Evolutionary conservation across 2,797 vertebrate genomes (phyloP).

Genomic region (Microhierax caerulescens): DNA sequence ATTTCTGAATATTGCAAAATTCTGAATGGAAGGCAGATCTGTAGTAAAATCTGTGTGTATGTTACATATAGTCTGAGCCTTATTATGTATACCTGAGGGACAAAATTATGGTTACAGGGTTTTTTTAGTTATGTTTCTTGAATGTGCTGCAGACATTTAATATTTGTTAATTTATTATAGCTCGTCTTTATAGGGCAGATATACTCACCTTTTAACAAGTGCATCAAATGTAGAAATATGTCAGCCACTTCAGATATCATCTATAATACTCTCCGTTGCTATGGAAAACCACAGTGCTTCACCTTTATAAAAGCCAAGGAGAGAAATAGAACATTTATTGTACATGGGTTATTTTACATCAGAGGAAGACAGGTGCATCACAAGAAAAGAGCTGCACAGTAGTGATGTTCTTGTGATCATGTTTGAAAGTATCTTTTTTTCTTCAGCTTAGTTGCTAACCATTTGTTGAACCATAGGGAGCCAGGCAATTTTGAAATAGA

Average conservation of each 20-base stretch:
- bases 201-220: neutral
- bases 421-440: neutral
- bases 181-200: neutral
- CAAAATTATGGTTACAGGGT: neutral
- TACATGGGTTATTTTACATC: neutral
- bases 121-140: neutral
- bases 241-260: neutral
- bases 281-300: neutral
- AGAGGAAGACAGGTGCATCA: neutral
- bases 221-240: neutral
- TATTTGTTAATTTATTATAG: neutral
- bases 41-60: neutral
- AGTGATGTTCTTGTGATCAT: neutral
- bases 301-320: neutral
- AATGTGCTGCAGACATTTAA: neutral
- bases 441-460: neutral
- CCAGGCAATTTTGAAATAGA: neutral
- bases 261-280: neutral
- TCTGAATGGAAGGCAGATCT: slow-evolving; percentile 12
- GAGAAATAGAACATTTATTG: neutral
- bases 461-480: neutral
- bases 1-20: neutral
- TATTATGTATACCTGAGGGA: neutral
- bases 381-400: neutral
- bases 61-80: neutral